These are phyloP conservation scores for Ochotona curzoniae DNA, from an alignment of 2,113 vertebrate species.

Conservation along the genomic window DNA sequence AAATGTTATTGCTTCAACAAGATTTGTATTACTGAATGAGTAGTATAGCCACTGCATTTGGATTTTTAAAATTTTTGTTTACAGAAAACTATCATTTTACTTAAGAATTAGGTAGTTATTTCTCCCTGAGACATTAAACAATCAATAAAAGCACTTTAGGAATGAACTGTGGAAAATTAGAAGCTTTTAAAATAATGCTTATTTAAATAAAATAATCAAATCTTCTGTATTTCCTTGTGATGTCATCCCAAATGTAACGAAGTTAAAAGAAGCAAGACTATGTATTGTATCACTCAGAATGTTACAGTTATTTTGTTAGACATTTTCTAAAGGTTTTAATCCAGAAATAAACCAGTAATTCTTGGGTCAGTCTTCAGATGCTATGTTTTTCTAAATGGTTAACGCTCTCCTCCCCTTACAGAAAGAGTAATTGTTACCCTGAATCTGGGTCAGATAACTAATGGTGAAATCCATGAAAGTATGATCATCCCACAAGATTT, in stretches of 20 bases:
- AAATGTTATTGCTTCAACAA: slow-evolving; percentile 58
- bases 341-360: neutral
- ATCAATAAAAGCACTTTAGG: neutral
- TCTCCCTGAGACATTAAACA: neutral
- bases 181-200: neutral
- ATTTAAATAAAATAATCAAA: neutral
- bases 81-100: neutral
- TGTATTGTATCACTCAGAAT: neutral
- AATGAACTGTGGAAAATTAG: no score
- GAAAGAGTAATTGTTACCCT: neutral
- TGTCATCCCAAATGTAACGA: neutral
- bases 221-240: neutral
- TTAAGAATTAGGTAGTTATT: neutral
- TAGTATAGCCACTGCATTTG: neutral
- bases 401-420: neutral
- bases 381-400: neutral
- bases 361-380: neutral
- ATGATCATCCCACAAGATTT: neutral
- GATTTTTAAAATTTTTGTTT: neutral
- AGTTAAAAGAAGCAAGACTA: neutral
- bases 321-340: neutral
- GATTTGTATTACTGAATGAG: neutral
- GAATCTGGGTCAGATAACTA: neutral
- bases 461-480: neutral
- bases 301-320: neutral